Evolutionary conservation across 2,797 vertebrate genomes (phyloP), one percentile per base, ranked within the genome.

Genomic region (Gymnocypris eckloni): DNA sequence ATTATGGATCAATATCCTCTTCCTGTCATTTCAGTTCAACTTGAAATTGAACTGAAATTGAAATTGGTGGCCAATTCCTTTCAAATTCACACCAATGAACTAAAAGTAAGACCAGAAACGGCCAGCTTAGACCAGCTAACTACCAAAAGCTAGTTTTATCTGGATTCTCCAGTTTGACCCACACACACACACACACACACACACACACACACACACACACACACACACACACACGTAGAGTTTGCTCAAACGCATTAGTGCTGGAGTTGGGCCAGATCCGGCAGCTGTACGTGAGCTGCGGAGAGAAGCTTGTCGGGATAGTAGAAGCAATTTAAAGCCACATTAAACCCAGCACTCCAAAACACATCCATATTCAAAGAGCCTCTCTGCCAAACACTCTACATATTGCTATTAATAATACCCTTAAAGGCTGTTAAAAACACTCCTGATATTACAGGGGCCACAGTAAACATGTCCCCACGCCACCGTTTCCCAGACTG

Each of bases 291-390:
- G 39, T 33, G 59, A 86, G 75, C 61, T 45, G 59, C 33, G 15
- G 69, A 54, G 48, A 73, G 41, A 83, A 50, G 71, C 77, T 70
- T 71, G 28, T 70, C 50, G 45, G 50, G 83, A 75, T 52, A 50
- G 70, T 54, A 8, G 56, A 72, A 83, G 56, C 83, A 67, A 86
- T 85, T 88, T 86, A 86, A 86, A 88, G 56, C 73, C 73, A 83
- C 84, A 79, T 86, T 88, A 82, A 88, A 88, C 87, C 25, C 52
- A 22, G 75, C 52, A 81, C 79, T 81, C 73, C 83, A 73, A 61
- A 82, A 78, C 64, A 76, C 80, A 83, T 83, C 59, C 84, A 79
- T 79, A 88, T 86, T 79, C 80, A 71, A 52, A 59, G 20, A 56
- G 50, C 52, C 52, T 78, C 72, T 82, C 43, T 73, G 70, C 71